Base-by-base conservation (phyloP, 2,888 invertebrate genomes). In the Bruchidius siliquastri region DNA sequence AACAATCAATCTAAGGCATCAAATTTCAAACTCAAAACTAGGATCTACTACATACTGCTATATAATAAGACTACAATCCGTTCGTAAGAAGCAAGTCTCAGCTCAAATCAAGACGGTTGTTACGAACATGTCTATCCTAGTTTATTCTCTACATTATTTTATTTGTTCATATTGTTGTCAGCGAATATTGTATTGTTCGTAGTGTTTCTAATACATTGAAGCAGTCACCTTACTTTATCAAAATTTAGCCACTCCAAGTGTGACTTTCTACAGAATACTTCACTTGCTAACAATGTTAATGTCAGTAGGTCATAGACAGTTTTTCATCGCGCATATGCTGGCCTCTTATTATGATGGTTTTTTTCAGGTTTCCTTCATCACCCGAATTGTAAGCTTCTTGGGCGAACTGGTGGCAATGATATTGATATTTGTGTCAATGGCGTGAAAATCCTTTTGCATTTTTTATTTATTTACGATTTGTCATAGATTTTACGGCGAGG, bases 391-490 rank as follows among this genome's bases (percentile, higher is more conserved):
- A 21, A 68, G 8, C 21, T 68, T 68, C 22, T 73, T 75, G 72
- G 68, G 68, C 20, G 22, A 22, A 68, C 68, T 20, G 68, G 73
- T 77, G 80, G 76, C 79, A 77, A 78, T 80, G 79, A 80, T 78
- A 78, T 75, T 77, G 76, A 77, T 77, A 81, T 81, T 80, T 80
- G 78, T 82, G 82, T 81, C 82, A 82, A 82, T 81, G 80, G 79
- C 81, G 77, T 79, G 77, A 80, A 79, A 78, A 78, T 76, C 73
- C 75, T 22, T 76, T 76, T 72, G 71, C 76, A 75, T 76, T 75
- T 78, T 78, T 78, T 75, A 72, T 76, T 74, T 75, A 74, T 76
- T 76, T 77, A 77, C 77, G 74, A 79, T 80, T 79, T 75, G 79
- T 77, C 77, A 79, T 76, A 77, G 77, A 75, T 77, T 77, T 77